A percentile compares a stretch with the other conserved stretches of the same genome.
Evolutionary conservation across 2,113 vertebrate species (phyloP).

Genomic region (Malaclemys terrapin): DNA sequence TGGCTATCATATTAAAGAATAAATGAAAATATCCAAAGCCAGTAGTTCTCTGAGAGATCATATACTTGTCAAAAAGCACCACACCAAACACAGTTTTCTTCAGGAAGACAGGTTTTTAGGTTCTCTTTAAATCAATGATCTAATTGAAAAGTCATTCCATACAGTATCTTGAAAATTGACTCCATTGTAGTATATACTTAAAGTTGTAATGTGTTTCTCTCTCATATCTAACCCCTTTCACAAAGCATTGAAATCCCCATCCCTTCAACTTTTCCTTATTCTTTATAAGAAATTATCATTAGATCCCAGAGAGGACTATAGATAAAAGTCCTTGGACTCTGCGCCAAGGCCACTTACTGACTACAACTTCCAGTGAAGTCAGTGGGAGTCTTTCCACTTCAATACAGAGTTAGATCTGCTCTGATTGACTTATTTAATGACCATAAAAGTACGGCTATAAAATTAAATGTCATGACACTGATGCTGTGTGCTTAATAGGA

Average conservation of each 20-base stretch:
- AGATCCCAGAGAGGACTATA: background rate
- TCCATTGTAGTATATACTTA: background rate
- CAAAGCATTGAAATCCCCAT: background rate
- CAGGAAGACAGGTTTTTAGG: background rate
- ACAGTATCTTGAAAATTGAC: background rate
- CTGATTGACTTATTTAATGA: background rate
- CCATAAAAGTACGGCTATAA: background rate
- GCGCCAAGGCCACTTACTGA: background rate
- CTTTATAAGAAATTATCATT: background rate
- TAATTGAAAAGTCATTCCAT: background rate
- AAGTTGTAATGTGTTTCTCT: background rate
- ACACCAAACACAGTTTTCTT: background rate
- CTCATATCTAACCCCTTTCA: rapidly evolving
- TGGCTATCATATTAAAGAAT: background rate
- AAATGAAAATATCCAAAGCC: background rate
- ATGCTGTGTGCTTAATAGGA: background rate
- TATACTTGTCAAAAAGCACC: background rate
- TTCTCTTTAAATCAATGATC: background rate
- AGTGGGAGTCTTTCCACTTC: constrained; percentile 15
- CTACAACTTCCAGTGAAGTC: background rate
- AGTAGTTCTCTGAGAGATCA: background rate
- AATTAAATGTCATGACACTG: background rate
- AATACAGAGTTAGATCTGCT: background rate
- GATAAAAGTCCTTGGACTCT: background rate
- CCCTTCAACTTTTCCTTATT: background rate